Evolutionary conservation across 2,888 invertebrate species (phyloP).

Genomic region (Alviniconcha strummeri): DNA sequence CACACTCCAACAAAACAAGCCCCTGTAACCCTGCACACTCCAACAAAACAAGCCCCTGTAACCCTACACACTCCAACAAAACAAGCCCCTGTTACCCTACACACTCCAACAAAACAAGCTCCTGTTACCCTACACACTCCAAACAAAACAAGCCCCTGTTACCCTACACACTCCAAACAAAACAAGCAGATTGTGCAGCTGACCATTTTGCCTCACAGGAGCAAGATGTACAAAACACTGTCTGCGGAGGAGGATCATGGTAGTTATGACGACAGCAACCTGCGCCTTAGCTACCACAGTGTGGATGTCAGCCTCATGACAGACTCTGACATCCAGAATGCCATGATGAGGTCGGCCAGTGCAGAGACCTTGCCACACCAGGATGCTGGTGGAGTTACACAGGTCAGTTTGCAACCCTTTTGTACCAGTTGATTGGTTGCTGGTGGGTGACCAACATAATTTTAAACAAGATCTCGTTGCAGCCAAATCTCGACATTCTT

Average conservation of each 20-base stretch:
- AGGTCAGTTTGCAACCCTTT: background rate
- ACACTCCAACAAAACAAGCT: too few relatives aligned
- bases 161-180: too few relatives aligned
- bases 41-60: too few relatives aligned
- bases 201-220: background rate
- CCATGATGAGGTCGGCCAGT: conserved; percentile 67
- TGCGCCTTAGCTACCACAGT: conserved; percentile 68
- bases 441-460: too few relatives aligned
- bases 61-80: too few relatives aligned
- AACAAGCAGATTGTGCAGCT: too few relatives aligned
- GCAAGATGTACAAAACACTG: background rate
- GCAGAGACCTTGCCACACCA: conserved; percentile 55
- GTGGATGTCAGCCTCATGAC: conserved; percentile 80
- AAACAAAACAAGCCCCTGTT: too few relatives aligned
- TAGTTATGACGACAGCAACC: conserved; percentile 40
- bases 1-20: too few relatives aligned
- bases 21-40: too few relatives aligned
- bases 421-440: background rate
- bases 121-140: too few relatives aligned
- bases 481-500: too few relatives aligned
- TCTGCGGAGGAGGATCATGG: conserved; percentile 13
- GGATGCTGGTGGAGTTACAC: background rate
- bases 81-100: too few relatives aligned
- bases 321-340: conserved; percentile 75
- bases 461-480: background rate